Base-by-base conservation (phyloP, 2,888 invertebrate species). In the Melieria crassipennis region DNA sequence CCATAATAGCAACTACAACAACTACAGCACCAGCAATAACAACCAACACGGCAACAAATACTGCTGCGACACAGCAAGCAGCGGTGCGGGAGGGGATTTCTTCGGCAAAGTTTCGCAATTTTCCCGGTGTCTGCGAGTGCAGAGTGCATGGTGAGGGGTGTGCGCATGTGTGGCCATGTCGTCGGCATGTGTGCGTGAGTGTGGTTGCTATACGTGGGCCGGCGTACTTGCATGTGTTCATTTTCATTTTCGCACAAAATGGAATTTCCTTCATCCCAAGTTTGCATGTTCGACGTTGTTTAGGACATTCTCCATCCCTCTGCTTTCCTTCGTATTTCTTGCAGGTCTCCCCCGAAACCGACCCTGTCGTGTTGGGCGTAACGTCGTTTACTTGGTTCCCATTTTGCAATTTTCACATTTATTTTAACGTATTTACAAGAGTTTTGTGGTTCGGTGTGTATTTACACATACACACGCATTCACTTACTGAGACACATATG, bases 71-170 rank as follows among this genome's bases (percentile, higher is more conserved):
- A 50, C 11, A 52, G 52, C 9, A 7, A 52, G 52, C 52, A 52
- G 9, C 13, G 1, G 52, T 13, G 1, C 4, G 52, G 4, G 68
- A 63, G 46, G 69, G 68, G 64, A 81, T 80, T 82, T 82, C 81
- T 82, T 81, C 79, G 75, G 78, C 78, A 73, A 79, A 82, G 81
- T 82, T 82, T 82, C 81, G 80, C 81, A 81, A 81, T 81, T 82
- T 82, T 81, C 80, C 79, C 79, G 78, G 79, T 80, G 79, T 80
- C 80, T 78, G 78, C 62, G 63, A 52, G 5, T n/a, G 47, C 47
- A 7, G 30, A 30, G 30, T 30, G 30, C 30, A 30, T 1, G 30
- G 30, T 2, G 30, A 30, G 30, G 30, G 30, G 30, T 58, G 42
- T n/a, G 63, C 45, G 46, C 57, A 71, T 43, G 60, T 65, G 55